Evolutionary conservation across 2,888 invertebrate genomes (phyloP).

Genomic region (Eilema griseolum): DNA sequence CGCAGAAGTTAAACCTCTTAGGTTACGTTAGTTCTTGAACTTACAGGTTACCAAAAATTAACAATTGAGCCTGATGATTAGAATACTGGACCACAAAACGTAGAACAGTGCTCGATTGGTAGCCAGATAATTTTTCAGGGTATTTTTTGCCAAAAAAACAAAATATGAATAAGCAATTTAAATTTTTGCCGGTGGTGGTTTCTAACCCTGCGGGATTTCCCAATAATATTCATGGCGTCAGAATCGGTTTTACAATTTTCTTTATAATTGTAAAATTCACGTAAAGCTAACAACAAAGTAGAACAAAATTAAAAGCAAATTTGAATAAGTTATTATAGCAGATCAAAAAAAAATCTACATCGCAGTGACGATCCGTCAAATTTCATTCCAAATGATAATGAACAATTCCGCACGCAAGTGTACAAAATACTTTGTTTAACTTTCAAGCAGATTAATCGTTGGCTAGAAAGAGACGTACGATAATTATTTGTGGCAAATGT

Average conservation of each 20-base stretch:
- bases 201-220: neutral
- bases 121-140: neutral
- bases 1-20: too few relatives aligned
- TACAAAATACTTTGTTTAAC: slow-evolving; percentile 70
- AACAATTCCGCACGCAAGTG: slow-evolving; percentile 56
- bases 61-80: too few relatives aligned
- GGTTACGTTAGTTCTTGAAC: too few relatives aligned
- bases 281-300: neutral
- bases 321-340: too few relatives aligned
- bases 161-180: neutral
- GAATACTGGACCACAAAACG: too few relatives aligned
- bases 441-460: slow-evolving; percentile 72
- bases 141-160: neutral
- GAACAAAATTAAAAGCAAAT: neutral
- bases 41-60: too few relatives aligned
- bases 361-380: slow-evolving; percentile 11
- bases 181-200: neutral
- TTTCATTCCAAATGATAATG: slow-evolving; percentile 22
- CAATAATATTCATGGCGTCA: too few relatives aligned
- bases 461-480: slow-evolving; percentile 59
- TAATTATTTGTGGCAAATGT: slow-evolving; percentile 35
- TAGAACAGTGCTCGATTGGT: neutral
- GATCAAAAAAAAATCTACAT: neutral
- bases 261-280: neutral
- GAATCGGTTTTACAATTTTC: too few relatives aligned